These are phyloP conservation scores for Diarsia brunnea DNA, from an alignment of 2,888 invertebrate genomes.

Conservation along the genomic window DNA sequence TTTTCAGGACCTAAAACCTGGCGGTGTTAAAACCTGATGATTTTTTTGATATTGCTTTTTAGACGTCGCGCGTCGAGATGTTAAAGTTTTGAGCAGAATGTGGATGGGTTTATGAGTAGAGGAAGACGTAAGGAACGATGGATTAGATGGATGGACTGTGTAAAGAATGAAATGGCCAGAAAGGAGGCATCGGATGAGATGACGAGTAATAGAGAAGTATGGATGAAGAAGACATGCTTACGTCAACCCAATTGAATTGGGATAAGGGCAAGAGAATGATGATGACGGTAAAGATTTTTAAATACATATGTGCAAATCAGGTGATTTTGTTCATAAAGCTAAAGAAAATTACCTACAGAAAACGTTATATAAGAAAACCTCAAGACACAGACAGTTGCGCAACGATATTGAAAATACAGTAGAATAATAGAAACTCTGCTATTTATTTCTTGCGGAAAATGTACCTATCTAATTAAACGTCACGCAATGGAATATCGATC, in stretches of 20 bases:
- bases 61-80: too few species aligned
- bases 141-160: too few species aligned
- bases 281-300: neutral
- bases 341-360: conserved; percentile 20
- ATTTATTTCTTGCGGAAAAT: conserved; percentile 28
- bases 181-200: too few species aligned
- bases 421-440: conserved; percentile 15
- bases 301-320: neutral
- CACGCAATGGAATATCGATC: neutral
- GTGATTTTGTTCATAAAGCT: neutral
- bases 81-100: too few species aligned
- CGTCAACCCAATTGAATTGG: too few species aligned
- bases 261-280: too few species aligned
- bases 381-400: conserved; percentile 41
- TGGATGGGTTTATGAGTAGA: too few species aligned
- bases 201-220: too few species aligned
- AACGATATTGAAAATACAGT: conserved; percentile 37
- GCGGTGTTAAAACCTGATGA: too few species aligned
- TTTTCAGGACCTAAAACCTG: neutral
- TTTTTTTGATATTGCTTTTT: neutral
- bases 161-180: too few species aligned
- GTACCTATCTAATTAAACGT: neutral
- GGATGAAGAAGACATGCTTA: too few species aligned
- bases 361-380: conserved; percentile 53
- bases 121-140: too few species aligned